Evolutionary conservation across 1,140 invertebrate genomes (phyloP), one percentile per base, ranked within the genome.

Genomic region (Bilobella aurantiaca): DNA sequence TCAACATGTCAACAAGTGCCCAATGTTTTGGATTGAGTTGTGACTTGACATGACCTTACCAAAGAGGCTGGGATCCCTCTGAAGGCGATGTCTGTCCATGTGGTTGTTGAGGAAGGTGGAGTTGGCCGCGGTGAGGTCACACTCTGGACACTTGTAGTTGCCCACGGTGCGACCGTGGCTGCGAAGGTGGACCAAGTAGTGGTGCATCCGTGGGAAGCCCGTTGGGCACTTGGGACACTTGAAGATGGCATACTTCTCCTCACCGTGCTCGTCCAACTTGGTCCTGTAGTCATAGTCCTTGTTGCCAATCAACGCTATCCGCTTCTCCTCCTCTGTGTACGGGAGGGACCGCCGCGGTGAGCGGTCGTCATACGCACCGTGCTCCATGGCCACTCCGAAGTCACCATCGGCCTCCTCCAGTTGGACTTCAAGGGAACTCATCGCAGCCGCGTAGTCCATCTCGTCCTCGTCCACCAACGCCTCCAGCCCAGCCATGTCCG

Each of bases 211-310:
- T 53, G 49, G 49, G 21, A 53, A 53, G 8, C 49, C 49, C 8
- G 49, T 53, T 14, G 49, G 49, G 25, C 49, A 53, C 49, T 53
- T 53, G 12, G 25, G 49, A 23, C 49, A 53, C 49, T 53, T 53
- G 49, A 14, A 53, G 49, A 53, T 53, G 23, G 49, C 49, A 53
- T 53, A 53, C 3, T 12, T 14, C 21, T 53, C 49, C 23, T 12
- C 49, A 23, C 49, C 49, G 25, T 12, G 14, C n/a, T 42, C 37
- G 23, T 14, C 49, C 12, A 53, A 18, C 25, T 23, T 8, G 3
- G 49, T 53, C 14, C 49, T 12, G 49, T 53, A 53, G 49, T 53
- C 49, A 23, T 18, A 53, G 5, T 16, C 12, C 5, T 12, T 12
- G 25, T 53, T 53, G 3, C 49, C 49, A 23, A 23, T 23, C 8